Conservation (phyloP, 2,888 invertebrate genomes). For the Drosophila dives region DNA sequence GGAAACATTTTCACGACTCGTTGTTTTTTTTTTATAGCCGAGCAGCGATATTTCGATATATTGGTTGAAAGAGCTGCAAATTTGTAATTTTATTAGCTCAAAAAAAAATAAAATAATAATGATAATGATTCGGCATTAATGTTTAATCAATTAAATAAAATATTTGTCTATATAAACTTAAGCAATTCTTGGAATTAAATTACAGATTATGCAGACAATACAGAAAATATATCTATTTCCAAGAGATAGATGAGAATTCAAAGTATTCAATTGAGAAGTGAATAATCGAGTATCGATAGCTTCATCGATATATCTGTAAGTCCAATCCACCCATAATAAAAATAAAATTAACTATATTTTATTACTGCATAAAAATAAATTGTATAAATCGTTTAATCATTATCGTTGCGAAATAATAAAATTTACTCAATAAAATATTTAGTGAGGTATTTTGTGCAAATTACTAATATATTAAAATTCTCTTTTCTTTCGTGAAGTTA, state of each 20-base stretch:
- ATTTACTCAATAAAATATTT: not conserved
- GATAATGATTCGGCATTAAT: slow-evolving; percentile 10
- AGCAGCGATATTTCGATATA: slow-evolving; percentile 38
- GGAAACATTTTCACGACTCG: slow-evolving; percentile 43
- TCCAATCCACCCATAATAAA: not conserved
- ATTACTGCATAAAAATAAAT: not conserved
- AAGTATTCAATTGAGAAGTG: not conserved
- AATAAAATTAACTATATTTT: not conserved
- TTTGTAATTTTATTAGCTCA: slow-evolving; percentile 27
- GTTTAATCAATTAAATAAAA: slow-evolving; percentile 28
- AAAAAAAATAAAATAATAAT: not conserved
- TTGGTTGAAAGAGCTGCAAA: slow-evolving; percentile 54
- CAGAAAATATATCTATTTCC: no score
- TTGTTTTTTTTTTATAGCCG: slow-evolving; percentile 37
- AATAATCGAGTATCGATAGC: not conserved
- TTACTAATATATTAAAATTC: not conserved
- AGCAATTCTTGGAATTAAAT: not conserved
- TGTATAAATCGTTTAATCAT: not conserved
- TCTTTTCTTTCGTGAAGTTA: no score
- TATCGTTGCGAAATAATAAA: not conserved
- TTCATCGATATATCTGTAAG: not conserved
- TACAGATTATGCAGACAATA: not conserved
- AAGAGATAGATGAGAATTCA: not conserved
- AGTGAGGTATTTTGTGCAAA: not conserved
- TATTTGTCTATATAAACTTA: not conserved